Evolutionary conservation across 2,797 vertebrate genomes (phyloP).

Genomic region (Enteromius argenteus): DNA sequence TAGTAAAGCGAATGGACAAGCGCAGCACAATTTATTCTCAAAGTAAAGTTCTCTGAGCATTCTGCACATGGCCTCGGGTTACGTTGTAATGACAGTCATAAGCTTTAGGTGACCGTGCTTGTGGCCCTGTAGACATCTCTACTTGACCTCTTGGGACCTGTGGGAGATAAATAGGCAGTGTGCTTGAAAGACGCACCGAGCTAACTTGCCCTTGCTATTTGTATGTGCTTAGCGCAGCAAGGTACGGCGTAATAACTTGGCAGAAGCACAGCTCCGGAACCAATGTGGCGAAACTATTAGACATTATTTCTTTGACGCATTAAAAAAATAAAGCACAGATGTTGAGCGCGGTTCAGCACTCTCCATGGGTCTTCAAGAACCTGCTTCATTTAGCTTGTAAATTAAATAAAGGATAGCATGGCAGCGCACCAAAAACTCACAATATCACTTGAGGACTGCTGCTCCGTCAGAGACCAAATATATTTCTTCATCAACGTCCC

Average conservation of each 20-base stretch:
- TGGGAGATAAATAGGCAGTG: slow-evolving; percentile 41
- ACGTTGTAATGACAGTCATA: slow-evolving; percentile 67
- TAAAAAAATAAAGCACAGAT: slow-evolving; percentile 64
- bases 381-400: slow-evolving; percentile 53
- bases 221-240: slow-evolving; percentile 58
- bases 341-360: slow-evolving; percentile 47
- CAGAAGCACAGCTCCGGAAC: slow-evolving; percentile 45
- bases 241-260: slow-evolving; percentile 58
- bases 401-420: slow-evolving; percentile 51
- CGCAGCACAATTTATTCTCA: slow-evolving; percentile 45
- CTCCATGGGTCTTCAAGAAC: slow-evolving; percentile 45
- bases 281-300: slow-evolving; percentile 40
- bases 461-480: slow-evolving; percentile 28
- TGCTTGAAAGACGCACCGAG: slow-evolving; percentile 35
- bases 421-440: slow-evolving; percentile 26
- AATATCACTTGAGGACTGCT: slow-evolving; percentile 10
- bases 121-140: slow-evolving; percentile 54
- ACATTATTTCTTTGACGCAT: slow-evolving; percentile 54
- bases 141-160: slow-evolving; percentile 61
- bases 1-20: slow-evolving; percentile 35
- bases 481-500: slow-evolving; percentile 37
- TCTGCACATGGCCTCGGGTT: slow-evolving; percentile 52
- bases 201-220: slow-evolving; percentile 54
- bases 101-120: slow-evolving; percentile 51
- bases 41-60: slow-evolving; percentile 57